A percentile compares a stretch with the other conserved stretches of the same genome.
phyloP scores from a whole-genome alignment of 2,113 vertebrate genomes.

The Callionymus lyra region DNA sequence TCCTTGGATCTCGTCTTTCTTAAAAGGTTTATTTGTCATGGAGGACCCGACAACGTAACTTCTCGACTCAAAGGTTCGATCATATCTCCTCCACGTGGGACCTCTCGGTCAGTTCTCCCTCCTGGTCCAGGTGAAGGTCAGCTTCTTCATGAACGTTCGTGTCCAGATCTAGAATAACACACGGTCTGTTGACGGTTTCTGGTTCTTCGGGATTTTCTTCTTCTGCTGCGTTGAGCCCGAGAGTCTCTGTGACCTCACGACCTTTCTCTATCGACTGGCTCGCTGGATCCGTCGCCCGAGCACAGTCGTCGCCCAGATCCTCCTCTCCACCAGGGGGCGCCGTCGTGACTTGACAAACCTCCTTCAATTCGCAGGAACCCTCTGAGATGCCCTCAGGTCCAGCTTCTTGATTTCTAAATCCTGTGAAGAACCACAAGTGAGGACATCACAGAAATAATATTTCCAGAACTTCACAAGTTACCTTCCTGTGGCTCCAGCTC shows the following conservation, averaged over 20 bases:
- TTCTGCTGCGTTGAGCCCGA: neutral
- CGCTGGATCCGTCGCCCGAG: too few relatives aligned
- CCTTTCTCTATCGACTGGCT: too few relatives aligned
- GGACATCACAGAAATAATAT: too few relatives aligned
- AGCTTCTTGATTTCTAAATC: too few relatives aligned
- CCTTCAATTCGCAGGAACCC: slow-evolving; percentile 8
- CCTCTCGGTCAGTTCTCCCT: slow-evolving; percentile 4
- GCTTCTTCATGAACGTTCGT: slow-evolving; percentile 1
- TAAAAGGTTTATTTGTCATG: too few relatives aligned
- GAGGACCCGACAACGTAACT: too few relatives aligned
- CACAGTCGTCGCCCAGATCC: neutral
- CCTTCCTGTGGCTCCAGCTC: slow-evolving; percentile 15
- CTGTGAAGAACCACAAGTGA: too few relatives aligned
- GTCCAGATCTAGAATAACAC: neutral
- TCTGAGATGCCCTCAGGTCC: neutral
- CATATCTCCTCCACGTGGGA: slow-evolving; percentile 13
- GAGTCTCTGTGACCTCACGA: neutral
- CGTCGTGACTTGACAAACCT: neutral
- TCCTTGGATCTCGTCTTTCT: too few relatives aligned
- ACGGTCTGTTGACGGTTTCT: neutral
- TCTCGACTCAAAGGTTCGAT: neutral
- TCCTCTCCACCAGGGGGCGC: slow-evolving; percentile 2
- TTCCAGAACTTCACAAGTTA: neutral
- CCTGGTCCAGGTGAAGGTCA: slow-evolving; percentile 4
- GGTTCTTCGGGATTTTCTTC: neutral